phyloP scores from a whole-genome alignment of 2,888 invertebrate species.

The Elaeidobius kamerunicus region DNA sequence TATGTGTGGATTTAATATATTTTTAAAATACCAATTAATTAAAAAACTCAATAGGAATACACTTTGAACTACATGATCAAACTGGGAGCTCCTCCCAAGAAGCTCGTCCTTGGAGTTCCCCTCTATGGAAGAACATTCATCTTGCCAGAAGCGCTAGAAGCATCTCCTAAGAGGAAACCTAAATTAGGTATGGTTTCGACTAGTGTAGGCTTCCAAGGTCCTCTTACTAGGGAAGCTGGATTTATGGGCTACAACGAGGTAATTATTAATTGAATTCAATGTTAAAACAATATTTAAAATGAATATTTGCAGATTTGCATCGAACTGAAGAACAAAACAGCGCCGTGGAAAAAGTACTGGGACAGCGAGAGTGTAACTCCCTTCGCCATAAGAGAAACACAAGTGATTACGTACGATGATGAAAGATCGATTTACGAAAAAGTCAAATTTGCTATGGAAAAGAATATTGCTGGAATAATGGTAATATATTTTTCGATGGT shows the following conservation, averaged over 20 bases:
- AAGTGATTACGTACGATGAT: slow-evolving; percentile 75
- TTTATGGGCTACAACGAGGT: slow-evolving; percentile 90
- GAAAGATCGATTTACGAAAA: slow-evolving; percentile 70
- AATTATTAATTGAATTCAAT: slow-evolving; percentile 27
- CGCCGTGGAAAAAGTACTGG: slow-evolving; percentile 68
- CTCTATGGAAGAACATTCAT: slow-evolving; percentile 81
- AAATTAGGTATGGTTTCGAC: slow-evolving; percentile 56
- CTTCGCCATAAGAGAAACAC: slow-evolving; percentile 59
- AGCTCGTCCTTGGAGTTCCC: slow-evolving; percentile 78
- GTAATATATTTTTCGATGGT: slow-evolving; percentile 40
- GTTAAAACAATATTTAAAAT: not conserved
- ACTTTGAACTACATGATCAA: slow-evolving; percentile 72
- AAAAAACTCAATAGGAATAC: slow-evolving; percentile 71
- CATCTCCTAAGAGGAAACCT: slow-evolving; percentile 39
- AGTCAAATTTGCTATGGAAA: slow-evolving; percentile 63
- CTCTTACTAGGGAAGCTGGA: slow-evolving; percentile 74
- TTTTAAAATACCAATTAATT: slow-evolving; percentile 2
- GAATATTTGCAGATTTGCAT: slow-evolving; percentile 60
- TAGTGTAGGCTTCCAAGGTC: slow-evolving; percentile 69
- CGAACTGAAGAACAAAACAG: slow-evolving; percentile 57
- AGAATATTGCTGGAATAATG: slow-evolving; percentile 76
- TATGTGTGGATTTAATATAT: slow-evolving; percentile 48
- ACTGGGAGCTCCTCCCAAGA: slow-evolving; percentile 70
- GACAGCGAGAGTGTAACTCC: slow-evolving; percentile 65
- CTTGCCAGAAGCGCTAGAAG: slow-evolving; percentile 47